A percentile compares a stretch with the other conserved stretches of the same genome.
Evolutionary conservation across 2,797 vertebrate species (phyloP).

Genomic region (Halcyon badia): DNA sequence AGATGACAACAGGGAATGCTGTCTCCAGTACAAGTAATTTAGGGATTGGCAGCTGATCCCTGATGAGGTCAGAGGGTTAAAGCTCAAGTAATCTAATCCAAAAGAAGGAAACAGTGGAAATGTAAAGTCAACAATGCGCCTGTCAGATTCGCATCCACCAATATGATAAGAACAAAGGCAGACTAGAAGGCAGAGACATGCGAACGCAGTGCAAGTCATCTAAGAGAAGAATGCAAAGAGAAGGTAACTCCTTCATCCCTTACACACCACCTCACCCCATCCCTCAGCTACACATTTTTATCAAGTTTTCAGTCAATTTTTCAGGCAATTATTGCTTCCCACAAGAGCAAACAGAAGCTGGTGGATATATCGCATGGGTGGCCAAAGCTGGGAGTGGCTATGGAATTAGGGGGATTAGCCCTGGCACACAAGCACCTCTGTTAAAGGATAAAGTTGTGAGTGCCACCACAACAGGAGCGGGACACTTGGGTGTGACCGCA

Average conservation of each 20-base stretch:
- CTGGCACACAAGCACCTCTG: not conserved
- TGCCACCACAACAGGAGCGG: not conserved
- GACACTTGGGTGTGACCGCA: rapidly evolving
- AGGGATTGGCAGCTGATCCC: not conserved
- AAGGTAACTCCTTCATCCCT: not conserved
- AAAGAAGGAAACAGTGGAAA: not conserved
- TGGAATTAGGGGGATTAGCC: not conserved
- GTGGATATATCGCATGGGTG: rapidly evolving
- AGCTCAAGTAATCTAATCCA: not conserved
- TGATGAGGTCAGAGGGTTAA: not conserved
- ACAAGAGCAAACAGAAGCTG: not conserved
- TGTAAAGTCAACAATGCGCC: not conserved
- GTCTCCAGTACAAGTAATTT: not conserved
- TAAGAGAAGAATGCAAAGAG: not conserved
- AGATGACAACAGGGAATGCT: not conserved
- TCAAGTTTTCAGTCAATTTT: not conserved
- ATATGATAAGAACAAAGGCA: not conserved
- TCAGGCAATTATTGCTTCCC: not conserved
- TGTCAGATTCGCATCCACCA: not conserved
- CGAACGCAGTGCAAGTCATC: not conserved
- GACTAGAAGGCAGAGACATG: not conserved
- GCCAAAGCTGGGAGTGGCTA: not conserved
- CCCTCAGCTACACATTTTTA: not conserved
- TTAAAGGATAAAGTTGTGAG: not conserved
- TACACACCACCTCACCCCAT: not conserved